Evolutionary conservation across 2,113 vertebrate species (phyloP).

Genomic region (Zosterops japonicus): DNA sequence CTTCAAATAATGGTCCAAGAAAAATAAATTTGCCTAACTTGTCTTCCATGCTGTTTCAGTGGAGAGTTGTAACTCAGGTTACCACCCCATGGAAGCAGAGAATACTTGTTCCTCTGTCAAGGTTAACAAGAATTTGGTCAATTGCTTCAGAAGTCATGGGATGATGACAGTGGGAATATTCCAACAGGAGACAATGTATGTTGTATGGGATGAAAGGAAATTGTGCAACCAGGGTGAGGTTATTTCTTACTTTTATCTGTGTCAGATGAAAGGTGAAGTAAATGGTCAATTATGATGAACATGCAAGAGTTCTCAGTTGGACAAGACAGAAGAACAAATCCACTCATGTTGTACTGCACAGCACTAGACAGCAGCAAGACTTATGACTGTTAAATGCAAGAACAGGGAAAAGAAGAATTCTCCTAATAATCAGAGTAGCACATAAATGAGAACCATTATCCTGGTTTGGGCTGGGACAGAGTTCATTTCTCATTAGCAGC

Average conservation of each 20-base stretch:
- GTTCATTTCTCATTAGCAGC: not conserved
- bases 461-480: not conserved
- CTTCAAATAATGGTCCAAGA: not conserved
- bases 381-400: not conserved
- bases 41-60: not conserved
- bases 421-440: not conserved
- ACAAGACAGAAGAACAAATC: not conserved
- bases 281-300: not conserved
- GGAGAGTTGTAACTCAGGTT: not conserved
- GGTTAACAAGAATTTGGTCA: not conserved
- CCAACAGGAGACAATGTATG: not conserved
- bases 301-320: not conserved
- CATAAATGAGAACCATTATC: not conserved
- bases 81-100: not conserved
- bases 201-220: not conserved
- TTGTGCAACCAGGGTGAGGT: not conserved
- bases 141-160: not conserved
- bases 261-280: not conserved
- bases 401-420: not conserved
- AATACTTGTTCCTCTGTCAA: not conserved
- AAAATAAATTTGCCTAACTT: not conserved
- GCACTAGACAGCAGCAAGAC: not conserved
- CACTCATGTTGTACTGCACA: not conserved
- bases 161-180: not conserved
- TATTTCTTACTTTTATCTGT: not conserved